These are phyloP conservation scores for Sarotherodon lohbergeri DNA, from an alignment of 2,113 vertebrate genomes.

Conservation along the genomic window DNA sequence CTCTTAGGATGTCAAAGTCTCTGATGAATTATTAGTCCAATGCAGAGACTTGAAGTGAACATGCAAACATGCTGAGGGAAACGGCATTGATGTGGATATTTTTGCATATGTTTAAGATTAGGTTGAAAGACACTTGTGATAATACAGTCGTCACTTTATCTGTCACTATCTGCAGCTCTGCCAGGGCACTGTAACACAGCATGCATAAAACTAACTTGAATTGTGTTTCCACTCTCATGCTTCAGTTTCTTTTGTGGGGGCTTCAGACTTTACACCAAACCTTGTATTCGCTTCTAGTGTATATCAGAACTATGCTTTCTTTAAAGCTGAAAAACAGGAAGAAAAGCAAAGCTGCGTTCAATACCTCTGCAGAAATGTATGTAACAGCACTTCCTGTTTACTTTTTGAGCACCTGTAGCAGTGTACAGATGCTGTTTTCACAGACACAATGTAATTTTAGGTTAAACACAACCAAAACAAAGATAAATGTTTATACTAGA, in stretches of 20 bases:
- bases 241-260: neutral
- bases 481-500: neutral
- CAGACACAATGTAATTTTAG: neutral
- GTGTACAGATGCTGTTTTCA: neutral
- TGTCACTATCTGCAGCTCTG: neutral
- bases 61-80: neutral
- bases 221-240: neutral
- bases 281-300: neutral
- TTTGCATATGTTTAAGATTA: constrained; percentile 1
- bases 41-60: neutral
- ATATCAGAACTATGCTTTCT: neutral
- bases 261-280: neutral
- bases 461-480: neutral
- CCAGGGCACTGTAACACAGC: neutral
- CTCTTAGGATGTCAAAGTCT: neutral
- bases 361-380: neutral
- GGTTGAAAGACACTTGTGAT: neutral
- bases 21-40: neutral
- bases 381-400: neutral
- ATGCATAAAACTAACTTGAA: neutral
- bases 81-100: neutral
- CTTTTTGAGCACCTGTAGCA: neutral
- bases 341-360: neutral
- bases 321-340: neutral
- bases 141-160: neutral